Conservation (phyloP, 2,797 vertebrate species). For the Fundulus diaphanus region DNA sequence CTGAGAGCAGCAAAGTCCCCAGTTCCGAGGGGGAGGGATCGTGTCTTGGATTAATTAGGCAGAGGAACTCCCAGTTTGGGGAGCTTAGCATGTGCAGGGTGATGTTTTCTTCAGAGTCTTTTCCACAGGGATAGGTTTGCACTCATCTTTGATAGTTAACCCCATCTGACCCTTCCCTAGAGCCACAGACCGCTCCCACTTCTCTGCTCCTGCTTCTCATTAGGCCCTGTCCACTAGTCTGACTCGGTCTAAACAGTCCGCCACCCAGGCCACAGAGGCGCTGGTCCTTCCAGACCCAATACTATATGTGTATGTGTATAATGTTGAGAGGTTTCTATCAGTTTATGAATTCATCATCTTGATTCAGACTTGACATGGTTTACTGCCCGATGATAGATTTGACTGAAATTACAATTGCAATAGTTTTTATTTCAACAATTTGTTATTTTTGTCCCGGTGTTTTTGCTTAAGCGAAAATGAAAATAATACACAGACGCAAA, state of each 20-base stretch:
- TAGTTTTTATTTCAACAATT: background rate
- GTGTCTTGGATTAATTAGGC: constrained; percentile 86
- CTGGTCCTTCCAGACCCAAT: constrained; percentile 26
- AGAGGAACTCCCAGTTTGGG: constrained; percentile 80
- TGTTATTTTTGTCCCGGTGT: background rate
- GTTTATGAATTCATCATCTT: constrained; percentile 28
- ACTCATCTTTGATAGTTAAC: constrained; percentile 89
- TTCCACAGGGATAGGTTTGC: constrained; percentile 86
- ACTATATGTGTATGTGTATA: background rate
- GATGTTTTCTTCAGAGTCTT: constrained; percentile 82
- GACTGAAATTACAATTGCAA: constrained; percentile 11
- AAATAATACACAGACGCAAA: background rate
- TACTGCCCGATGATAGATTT: constrained; percentile 17
- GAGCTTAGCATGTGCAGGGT: constrained; percentile 79
- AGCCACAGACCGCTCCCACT: constrained; percentile 77
- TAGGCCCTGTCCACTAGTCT: constrained; percentile 76
- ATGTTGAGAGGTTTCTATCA: background rate
- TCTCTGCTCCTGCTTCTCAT: constrained; percentile 83
- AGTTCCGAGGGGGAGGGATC: constrained; percentile 41
- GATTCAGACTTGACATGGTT: constrained; percentile 6
- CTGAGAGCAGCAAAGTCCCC: constrained; percentile 40
- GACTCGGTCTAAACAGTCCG: constrained; percentile 56
- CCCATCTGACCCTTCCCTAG: constrained; percentile 77
- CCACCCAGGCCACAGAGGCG: constrained; percentile 56
- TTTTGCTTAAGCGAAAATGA: background rate